Base-by-base conservation (phyloP, 2,888 invertebrate species). In the Cheilosia grossa region DNA sequence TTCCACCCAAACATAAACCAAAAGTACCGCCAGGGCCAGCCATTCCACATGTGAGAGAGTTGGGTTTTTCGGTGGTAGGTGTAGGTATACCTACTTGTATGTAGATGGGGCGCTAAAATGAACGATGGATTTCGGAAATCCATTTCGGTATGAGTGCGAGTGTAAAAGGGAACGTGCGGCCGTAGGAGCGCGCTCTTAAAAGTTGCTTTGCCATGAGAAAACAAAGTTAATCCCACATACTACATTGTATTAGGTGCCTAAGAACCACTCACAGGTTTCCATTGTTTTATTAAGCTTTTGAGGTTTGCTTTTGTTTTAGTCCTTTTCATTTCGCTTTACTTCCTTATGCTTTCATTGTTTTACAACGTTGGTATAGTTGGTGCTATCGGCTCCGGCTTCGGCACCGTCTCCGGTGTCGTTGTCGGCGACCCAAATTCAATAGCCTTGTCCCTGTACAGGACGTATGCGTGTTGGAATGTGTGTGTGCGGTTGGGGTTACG, bases 231-330 rank as follows among this genome's bases (percentile, higher is more conserved):
- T 83, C 83, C 83, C 59, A 80, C 69, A 83, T 80, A 80, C 80
- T 83, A 66, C 69, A 83, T 80, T 83, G 83, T 83, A 66, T 64
- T 80, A 83, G 80, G 83, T 83, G 83, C 80, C 80, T 75, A 80
- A 70, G 80, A 83, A 80, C 80, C 80, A 80, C 83, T 80, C 80
- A 80, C 58, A 74, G 67, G 69, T 56, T 70, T 80, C 59, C 54
- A 83, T 83, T 83, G 83, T 83, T 80, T 83, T 80, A 83, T 80
- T 75, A 83, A 80, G 83, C 80, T 80, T 79, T 80, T 64, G 82
- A 72, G 78, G 72, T 69, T 74, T 79, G 72, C 54, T 73, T 78
- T 82, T 61, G 59, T 67, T 78, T 66, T 56, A 15, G 15, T 51
- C 33, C 54, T 77, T 77, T 42, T 13, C 56, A 56, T 56, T 56